phyloP scores from a whole-genome alignment of 2,888 invertebrate genomes.

The Minunthozetes semirufus region DNA sequence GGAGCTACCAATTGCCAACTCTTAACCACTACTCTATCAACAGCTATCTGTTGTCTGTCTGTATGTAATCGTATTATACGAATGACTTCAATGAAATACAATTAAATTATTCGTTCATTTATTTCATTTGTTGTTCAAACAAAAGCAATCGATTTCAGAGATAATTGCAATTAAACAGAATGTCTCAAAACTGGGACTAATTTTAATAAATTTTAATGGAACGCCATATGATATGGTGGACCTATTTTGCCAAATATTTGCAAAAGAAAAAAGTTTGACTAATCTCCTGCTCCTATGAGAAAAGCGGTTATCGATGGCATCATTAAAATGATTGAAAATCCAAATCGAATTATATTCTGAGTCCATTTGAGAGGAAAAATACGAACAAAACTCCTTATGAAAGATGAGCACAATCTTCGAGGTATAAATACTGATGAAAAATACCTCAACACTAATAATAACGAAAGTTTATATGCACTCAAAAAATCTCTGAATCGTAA shows the following conservation, averaged over 20 bases:
- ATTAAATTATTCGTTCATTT: too few species aligned
- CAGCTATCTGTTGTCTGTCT: conserved; percentile 14
- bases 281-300: background rate
- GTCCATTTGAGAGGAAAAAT: background rate
- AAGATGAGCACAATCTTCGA: background rate
- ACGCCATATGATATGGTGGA: too few species aligned
- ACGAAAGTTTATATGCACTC: background rate
- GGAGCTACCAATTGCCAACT: background rate
- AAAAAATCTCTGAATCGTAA: background rate
- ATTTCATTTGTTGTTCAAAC: too few species aligned
- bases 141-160: too few species aligned
- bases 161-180: too few species aligned
- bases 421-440: background rate
- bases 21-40: background rate
- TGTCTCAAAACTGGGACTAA: too few species aligned
- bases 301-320: background rate
- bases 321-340: conserved; percentile 9
- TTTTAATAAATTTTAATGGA: too few species aligned
- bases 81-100: background rate
- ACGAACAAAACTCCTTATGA: background rate
- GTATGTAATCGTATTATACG: background rate
- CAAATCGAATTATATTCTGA: background rate
- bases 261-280: background rate
- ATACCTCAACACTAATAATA: background rate
- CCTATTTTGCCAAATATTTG: too few species aligned